Percentiles rank a stretch among this genome's conserved stretches.
These are phyloP conservation scores for Geococcyx californianus DNA, from an alignment of 2,113 vertebrate genomes.

Conservation along the genomic window DNA sequence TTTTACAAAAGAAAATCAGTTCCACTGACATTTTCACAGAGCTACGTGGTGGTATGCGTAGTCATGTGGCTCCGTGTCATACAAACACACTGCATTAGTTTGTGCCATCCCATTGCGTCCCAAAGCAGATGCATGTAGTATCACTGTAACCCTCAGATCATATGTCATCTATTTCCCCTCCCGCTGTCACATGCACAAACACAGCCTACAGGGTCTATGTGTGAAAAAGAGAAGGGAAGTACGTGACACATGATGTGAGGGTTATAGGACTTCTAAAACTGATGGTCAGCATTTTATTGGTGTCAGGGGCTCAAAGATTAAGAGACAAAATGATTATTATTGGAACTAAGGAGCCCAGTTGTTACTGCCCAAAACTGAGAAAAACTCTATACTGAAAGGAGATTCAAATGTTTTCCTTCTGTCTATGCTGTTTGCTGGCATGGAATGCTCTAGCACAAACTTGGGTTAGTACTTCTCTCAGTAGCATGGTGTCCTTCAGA, in stretches of 20 bases:
- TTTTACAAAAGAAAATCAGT: not conserved
- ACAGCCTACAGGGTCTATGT: not conserved
- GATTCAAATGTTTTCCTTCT: not conserved
- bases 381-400: not conserved
- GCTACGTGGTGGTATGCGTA: not conserved
- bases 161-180: slow-evolving; percentile 14
- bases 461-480: not conserved
- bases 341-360: not conserved
- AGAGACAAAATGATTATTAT: not conserved
- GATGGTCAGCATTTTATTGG: not conserved
- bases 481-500: not conserved
- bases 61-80: not conserved
- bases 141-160: not conserved
- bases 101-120: not conserved
- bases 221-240: not conserved
- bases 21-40: not conserved
- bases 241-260: not conserved
- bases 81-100: not conserved
- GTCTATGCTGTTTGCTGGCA: not conserved
- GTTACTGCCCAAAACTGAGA: not conserved
- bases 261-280: not conserved
- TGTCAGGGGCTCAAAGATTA: not conserved
- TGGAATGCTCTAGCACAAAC: not conserved
- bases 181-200: slow-evolving; percentile 46
- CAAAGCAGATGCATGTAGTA: not conserved